These are phyloP conservation scores for Heliconius sara DNA, from an alignment of 2,888 invertebrate species.

Conservation along the genomic window DNA sequence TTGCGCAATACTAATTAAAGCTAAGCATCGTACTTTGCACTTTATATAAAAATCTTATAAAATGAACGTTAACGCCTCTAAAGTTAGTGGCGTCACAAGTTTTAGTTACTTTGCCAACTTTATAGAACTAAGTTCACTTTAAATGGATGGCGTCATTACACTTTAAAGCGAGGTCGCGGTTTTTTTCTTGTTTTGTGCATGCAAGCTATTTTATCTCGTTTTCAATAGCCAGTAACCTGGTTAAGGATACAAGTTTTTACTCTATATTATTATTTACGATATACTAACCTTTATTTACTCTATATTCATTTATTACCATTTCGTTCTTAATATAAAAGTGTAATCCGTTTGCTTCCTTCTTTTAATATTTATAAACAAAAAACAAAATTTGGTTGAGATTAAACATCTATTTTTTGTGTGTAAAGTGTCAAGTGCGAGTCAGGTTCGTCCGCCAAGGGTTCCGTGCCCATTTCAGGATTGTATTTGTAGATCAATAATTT, in stretches of 20 bases:
- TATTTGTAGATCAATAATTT: too few species aligned
- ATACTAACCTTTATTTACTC: too few species aligned
- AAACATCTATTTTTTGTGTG: too few species aligned
- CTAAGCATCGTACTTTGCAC: conserved; percentile 22
- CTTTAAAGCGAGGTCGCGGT: conserved; percentile 8
- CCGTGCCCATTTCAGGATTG: too few species aligned
- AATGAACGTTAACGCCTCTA: conserved; percentile 34
- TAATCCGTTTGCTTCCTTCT: too few species aligned
- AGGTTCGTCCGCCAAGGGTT: too few species aligned
- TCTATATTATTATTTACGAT: neutral
- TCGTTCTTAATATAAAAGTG: too few species aligned
- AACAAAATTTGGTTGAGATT: too few species aligned
- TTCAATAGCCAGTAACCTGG: conserved; percentile 18
- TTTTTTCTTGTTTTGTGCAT: conserved; percentile 5
- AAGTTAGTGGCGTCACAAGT: conserved; percentile 22
- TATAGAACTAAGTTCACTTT: conserved; percentile 13
- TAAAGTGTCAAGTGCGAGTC: too few species aligned
- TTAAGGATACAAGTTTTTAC: neutral
- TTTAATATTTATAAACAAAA: too few species aligned
- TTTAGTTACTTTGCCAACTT: conserved; percentile 24
- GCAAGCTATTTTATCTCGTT: conserved; percentile 18
- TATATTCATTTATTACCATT: too few species aligned
- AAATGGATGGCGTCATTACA: conserved; percentile 24
- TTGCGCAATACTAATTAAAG: conserved; percentile 27
- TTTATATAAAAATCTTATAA: conserved; percentile 35